Percentiles rank a stretch among this genome's conserved stretches.
phyloP scores from a whole-genome alignment of 2,888 invertebrate genomes.

The Gerris lacustris region DNA sequence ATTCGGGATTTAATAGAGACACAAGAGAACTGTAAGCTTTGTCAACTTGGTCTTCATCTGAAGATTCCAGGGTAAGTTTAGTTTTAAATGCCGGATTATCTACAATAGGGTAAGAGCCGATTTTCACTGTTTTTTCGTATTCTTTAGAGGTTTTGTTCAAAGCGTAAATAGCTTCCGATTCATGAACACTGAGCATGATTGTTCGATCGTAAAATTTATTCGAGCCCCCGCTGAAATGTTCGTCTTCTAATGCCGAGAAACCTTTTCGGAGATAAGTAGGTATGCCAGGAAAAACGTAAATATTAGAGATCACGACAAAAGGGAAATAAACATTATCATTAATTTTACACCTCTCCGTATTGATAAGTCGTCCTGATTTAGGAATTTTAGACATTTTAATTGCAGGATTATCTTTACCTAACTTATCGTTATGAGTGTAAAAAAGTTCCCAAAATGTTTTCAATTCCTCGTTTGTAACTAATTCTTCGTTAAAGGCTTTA shows the following conservation, averaged over 20 bases:
- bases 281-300: conserved; percentile 51
- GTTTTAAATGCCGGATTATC: conserved; percentile 42
- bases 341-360: neutral
- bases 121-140: conserved; percentile 39
- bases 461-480: conserved; percentile 35
- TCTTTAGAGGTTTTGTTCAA: conserved; percentile 39
- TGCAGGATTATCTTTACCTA: conserved; percentile 25
- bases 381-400: conserved; percentile 36
- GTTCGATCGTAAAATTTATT: conserved; percentile 24
- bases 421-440: conserved; percentile 26
- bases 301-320: conserved; percentile 40
- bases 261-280: conserved; percentile 39
- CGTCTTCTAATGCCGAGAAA: conserved; percentile 24
- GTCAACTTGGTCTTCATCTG: conserved; percentile 34
- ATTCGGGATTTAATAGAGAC: conserved; percentile 36
- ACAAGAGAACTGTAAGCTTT: conserved; percentile 36
- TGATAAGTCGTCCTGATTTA: conserved; percentile 33
- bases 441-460: conserved; percentile 31
- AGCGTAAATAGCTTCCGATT: conserved; percentile 31
- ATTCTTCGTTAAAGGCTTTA: conserved; percentile 36
- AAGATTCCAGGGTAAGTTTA: conserved; percentile 43
- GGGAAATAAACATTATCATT: conserved; percentile 25
- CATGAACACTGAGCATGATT: conserved; percentile 33
- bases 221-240: neutral
- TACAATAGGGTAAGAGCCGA: conserved; percentile 47